Base-by-base conservation (phyloP, 2,113 vertebrate genomes). In the Dermatemys mawii region DNA sequence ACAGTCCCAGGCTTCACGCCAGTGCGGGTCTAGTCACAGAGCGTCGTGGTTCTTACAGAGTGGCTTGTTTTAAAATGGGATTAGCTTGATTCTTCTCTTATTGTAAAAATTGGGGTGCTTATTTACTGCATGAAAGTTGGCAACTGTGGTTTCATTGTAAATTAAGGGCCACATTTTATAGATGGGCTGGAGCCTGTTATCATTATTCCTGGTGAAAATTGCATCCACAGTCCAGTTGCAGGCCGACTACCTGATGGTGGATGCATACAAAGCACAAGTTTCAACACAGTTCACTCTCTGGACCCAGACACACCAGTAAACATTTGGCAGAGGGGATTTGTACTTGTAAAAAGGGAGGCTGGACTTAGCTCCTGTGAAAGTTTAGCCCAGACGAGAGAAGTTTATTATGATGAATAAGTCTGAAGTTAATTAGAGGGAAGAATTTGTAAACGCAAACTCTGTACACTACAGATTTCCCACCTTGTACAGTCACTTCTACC, bases 391-490 rank as follows among this genome's bases (percentile, higher is more conserved):
- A 17, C 11, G 27, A 17, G 41, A 29, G 41, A 75, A 6, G 5
- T 76, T 29, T 44, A 27, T 32, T 57, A 44, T 41, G 51, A 82
- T 29, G n/a, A 57, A 82, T 27, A 44, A 44, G 2, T n/a, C 80
- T 75, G 35, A 81, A 87, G 19, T 13, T 24, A n/a, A 75, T 32
- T 46, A 54, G 22, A 51, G 19, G 85, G 41, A 79, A 91, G 81
- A 22, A n/a, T 0, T 0, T 49, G 44, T 12, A 60, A 84, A 63
- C n/a, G n/a, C 21, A 11, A 1, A 12, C 53, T 53, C 49, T 26
- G 48, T 44, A 46, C 51, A 92, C 32, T 11, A 1, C 0, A 12
- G 41, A 87, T 94, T 75, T 79, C 80, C 1, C 63, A 78, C 48
- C 13, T 21, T 75, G 79, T 49, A n/a, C 84, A 85, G 88, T 41